These are phyloP conservation scores for Mormyrus proboscirostris DNA, from an alignment of 2,797 vertebrate species.

Conservation along the genomic window DNA sequence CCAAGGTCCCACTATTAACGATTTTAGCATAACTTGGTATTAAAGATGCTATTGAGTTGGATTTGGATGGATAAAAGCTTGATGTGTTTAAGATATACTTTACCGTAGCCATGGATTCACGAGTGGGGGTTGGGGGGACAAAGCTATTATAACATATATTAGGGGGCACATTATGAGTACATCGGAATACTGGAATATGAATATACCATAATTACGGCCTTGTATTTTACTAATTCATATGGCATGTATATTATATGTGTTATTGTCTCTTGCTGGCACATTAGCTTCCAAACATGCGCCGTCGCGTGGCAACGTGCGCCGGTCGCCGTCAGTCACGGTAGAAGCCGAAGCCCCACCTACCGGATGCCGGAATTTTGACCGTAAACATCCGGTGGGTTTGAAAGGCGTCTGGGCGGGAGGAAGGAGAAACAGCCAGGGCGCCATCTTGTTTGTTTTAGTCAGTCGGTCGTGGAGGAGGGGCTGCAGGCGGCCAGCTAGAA, in stretches of 20 bases:
- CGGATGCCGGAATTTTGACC: slow-evolving; percentile 55
- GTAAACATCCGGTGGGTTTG: slow-evolving; percentile 47
- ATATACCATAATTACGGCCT: not conserved
- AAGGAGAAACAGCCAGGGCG: slow-evolving; percentile 39
- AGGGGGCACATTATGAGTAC: not conserved
- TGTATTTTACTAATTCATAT: not conserved
- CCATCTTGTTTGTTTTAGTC: slow-evolving; percentile 36
- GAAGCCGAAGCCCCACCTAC: not conserved
- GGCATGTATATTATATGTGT: not conserved
- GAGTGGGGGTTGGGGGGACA: not conserved
- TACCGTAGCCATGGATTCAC: not conserved
- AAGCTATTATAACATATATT: not conserved
- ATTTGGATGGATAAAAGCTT: not conserved
- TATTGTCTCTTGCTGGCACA: not conserved
- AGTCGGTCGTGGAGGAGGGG: slow-evolving; percentile 54
- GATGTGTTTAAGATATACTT: not conserved
- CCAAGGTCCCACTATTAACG: not conserved
- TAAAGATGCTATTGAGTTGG: not conserved
- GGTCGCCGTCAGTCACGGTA: not conserved
- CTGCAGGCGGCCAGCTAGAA: not conserved
- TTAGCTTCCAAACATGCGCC: not conserved
- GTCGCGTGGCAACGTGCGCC: not conserved
- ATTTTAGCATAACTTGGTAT: not conserved
- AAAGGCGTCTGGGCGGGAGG: slow-evolving; percentile 23
- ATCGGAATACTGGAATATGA: not conserved